A percentile compares a stretch with the other conserved stretches of the same genome.
Conservation (phyloP, 2,113 vertebrate species). For the Sporophila hypoxantha region DNA sequence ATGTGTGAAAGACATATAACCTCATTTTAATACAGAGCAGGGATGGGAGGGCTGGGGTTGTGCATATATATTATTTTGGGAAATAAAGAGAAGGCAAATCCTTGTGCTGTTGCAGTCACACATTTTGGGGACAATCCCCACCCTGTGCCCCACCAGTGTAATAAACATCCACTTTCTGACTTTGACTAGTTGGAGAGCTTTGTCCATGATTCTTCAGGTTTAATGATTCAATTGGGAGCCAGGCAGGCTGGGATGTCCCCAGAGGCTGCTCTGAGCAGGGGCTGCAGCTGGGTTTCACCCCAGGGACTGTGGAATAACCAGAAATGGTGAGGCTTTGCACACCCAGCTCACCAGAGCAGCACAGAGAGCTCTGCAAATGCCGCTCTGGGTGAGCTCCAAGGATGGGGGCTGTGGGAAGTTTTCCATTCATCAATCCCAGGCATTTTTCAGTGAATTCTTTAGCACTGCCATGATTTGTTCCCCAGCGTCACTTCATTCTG, state of each 20-base stretch:
- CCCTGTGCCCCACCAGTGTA: fast-evolving
- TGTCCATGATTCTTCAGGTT: background rate
- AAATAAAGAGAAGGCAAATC: background rate
- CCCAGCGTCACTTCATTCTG: background rate
- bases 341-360: background rate
- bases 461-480: background rate
- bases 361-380: background rate
- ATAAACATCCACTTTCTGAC: background rate
- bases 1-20: background rate
- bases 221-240: background rate
- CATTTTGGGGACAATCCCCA: background rate
- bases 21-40: background rate
- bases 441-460: background rate
- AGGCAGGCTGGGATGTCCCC: background rate
- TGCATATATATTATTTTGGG: background rate
- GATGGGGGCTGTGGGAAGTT: background rate
- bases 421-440: background rate
- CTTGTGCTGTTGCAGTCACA: background rate
- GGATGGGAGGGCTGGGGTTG: background rate
- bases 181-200: background rate
- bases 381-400: background rate
- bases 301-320: background rate
- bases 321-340: background rate
- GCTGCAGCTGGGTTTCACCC: background rate
- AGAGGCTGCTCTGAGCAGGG: background rate